phyloP scores from a whole-genome alignment of 2,797 vertebrate species.

The Melopsittacus undulatus region DNA sequence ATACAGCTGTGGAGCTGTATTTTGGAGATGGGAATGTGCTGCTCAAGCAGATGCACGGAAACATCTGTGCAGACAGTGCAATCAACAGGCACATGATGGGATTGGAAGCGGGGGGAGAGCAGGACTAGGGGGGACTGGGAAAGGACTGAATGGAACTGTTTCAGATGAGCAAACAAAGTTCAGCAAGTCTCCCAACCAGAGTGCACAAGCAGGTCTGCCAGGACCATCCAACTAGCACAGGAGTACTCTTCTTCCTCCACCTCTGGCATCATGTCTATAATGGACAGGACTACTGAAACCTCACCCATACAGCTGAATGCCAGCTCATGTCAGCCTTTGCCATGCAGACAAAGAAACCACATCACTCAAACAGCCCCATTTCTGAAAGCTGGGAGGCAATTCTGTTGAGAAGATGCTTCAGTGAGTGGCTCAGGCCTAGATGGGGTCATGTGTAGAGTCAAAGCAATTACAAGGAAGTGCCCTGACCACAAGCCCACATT shows the following conservation, averaged over 20 bases:
- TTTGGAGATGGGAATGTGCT: background rate
- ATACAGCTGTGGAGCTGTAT: background rate
- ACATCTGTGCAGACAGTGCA: background rate
- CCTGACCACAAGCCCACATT: slow-evolving; percentile 18
- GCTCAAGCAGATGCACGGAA: background rate
- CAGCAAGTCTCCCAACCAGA: background rate
- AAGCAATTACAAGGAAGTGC: background rate
- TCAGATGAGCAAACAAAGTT: background rate
- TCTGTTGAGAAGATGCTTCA: background rate
- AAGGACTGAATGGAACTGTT: background rate
- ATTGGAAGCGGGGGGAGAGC: background rate
- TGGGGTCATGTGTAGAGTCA: background rate
- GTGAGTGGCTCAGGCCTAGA: background rate
- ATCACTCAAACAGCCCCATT: background rate
- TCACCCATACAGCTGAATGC: background rate
- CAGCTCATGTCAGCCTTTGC: background rate
- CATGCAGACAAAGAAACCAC: background rate
- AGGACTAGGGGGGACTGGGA: background rate
- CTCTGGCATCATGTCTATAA: background rate
- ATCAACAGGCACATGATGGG: background rate
- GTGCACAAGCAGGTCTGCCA: background rate
- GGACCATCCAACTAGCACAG: background rate
- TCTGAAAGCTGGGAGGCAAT: background rate
- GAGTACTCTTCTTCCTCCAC: background rate
- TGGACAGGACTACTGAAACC: background rate